Percentiles rank a stretch among this genome's conserved stretches.
Conservation (phyloP, 1,140 invertebrate species). For the Harpegnathos saltator region DNA sequence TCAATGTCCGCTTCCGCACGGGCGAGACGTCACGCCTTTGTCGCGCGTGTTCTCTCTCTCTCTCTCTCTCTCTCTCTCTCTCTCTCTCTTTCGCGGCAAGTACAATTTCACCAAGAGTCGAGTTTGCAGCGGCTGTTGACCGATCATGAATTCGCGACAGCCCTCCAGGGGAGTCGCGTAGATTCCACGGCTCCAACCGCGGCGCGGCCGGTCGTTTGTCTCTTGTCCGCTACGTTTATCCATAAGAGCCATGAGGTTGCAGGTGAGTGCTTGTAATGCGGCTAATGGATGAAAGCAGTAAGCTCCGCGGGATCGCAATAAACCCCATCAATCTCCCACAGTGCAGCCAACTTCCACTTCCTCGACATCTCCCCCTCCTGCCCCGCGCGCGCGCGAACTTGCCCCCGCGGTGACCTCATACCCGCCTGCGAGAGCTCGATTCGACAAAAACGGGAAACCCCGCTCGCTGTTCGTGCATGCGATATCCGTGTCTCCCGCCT, state of each 20-base stretch:
- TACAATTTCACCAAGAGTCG: background rate
- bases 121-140: background rate
- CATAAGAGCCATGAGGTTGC: slow-evolving; percentile 40
- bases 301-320: slow-evolving; percentile 74
- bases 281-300: slow-evolving; percentile 78
- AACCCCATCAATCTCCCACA: slow-evolving; percentile 74
- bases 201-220: slow-evolving; percentile 20
- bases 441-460: slow-evolving; percentile 4
- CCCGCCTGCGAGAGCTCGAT: background rate
- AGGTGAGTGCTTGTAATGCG: slow-evolving; percentile 40
- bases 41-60: too few species aligned
- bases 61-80: too few species aligned
- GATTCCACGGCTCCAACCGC: background rate
- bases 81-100: too few species aligned
- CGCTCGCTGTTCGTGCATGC: background rate
- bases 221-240: slow-evolving; percentile 12
- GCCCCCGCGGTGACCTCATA: background rate
- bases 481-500: background rate
- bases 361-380: slow-evolving; percentile 38
- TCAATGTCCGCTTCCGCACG: too few species aligned
- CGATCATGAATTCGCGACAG: background rate
- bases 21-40: too few species aligned
- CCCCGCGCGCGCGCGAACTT: background rate
- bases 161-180: background rate
- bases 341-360: slow-evolving; percentile 65